A percentile compares a stretch with the other conserved stretches of the same genome.
Evolutionary conservation across 2,113 vertebrate genomes (phyloP).

Genomic region (Solea solea): DNA sequence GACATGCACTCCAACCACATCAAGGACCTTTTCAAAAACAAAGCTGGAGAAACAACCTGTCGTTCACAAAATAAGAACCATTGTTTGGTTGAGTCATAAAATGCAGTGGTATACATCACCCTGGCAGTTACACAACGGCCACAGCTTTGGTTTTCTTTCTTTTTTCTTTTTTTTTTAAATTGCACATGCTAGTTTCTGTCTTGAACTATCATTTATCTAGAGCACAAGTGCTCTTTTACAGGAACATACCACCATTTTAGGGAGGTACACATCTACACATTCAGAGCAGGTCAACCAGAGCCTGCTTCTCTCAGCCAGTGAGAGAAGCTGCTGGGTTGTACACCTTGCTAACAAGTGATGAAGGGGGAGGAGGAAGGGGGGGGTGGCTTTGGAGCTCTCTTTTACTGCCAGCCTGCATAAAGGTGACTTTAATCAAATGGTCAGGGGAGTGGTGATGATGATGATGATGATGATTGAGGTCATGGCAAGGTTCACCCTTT

Average conservation of each 20-base stretch:
- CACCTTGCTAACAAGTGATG: conserved; percentile 8
- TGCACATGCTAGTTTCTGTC: conserved; percentile 1
- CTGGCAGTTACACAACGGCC: conserved; percentile 1
- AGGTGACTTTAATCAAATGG: neutral
- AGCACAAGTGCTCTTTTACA: conserved; percentile 25
- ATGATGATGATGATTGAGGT: neutral
- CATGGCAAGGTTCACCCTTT: conserved; percentile 3
- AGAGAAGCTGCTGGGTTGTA: conserved; percentile 4
- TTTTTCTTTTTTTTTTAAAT: conserved; percentile 1
- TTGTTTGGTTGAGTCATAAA: conserved; percentile 15
- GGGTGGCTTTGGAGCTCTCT: no score
- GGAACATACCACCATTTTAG: conserved; percentile 6
- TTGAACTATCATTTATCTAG: conserved; percentile 34
- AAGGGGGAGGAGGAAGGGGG: neutral
- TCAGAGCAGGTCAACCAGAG: conserved; percentile 22
- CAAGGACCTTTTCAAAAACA: conserved; percentile 30
- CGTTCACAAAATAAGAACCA: neutral
- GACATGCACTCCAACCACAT: conserved; percentile 47
- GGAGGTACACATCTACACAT: conserved; percentile 15
- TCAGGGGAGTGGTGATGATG: neutral
- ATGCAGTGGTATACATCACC: conserved; percentile 10
- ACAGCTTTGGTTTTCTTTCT: neutral
- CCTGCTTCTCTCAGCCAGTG: conserved; percentile 17
- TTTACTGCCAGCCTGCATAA: neutral
- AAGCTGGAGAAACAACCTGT: conserved; percentile 1